phyloP scores from a whole-genome alignment of 2,113 vertebrate genomes.

The Siniperca chuatsi region DNA sequence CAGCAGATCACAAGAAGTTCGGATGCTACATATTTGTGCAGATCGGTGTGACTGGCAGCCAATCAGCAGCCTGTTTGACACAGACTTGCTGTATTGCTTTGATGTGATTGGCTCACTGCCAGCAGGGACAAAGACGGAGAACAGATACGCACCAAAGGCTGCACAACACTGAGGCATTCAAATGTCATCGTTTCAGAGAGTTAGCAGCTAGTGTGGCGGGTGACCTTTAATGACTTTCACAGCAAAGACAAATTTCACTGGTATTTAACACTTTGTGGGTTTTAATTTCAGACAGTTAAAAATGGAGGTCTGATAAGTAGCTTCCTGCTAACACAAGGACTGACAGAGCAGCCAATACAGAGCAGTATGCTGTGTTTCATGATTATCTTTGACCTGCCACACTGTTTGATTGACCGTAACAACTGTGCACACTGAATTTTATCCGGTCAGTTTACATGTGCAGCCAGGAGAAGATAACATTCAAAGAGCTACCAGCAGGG shows the following conservation, averaged over 20 bases:
- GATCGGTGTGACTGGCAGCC: neutral
- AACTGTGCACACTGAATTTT: neutral
- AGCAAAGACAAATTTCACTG: slow-evolving; percentile 23
- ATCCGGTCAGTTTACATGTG: neutral
- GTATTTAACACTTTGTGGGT: neutral
- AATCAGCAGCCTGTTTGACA: slow-evolving; percentile 23
- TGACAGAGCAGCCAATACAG: neutral
- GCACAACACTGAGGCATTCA: slow-evolving; percentile 12
- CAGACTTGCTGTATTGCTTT: neutral
- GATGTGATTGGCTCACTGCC: slow-evolving; percentile 7
- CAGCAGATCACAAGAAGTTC: neutral
- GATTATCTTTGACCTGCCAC: neutral
- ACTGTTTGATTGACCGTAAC: slow-evolving; percentile 3
- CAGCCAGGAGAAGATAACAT: neutral
- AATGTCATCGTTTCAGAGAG: slow-evolving; percentile 53
- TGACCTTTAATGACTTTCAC: slow-evolving; percentile 45
- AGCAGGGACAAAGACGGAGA: neutral
- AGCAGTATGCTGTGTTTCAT: neutral
- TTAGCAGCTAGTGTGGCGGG: neutral
- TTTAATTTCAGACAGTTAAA: slow-evolving; percentile 14
- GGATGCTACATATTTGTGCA: neutral
- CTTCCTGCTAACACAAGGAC: slow-evolving; percentile 3
- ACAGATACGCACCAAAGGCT: slow-evolving; percentile 22
- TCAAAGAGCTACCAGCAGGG: slow-evolving; percentile 56
- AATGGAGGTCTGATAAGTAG: neutral